A percentile compares a stretch with the other conserved stretches of the same genome.
Evolutionary conservation across 1,140 invertebrate genomes (phyloP).

Genomic region (Anthonomus grandis): DNA sequence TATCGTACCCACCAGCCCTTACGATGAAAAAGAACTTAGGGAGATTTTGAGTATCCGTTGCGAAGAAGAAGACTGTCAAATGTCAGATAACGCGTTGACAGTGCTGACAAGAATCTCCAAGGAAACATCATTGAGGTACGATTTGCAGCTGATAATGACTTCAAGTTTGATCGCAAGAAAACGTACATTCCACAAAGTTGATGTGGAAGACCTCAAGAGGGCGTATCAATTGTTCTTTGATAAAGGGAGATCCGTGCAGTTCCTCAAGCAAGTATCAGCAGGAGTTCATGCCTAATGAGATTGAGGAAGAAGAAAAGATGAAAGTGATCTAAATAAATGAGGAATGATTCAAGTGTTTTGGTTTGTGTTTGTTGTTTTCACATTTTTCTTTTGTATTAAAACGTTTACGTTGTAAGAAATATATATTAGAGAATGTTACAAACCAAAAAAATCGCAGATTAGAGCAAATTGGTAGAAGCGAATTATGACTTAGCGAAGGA

Average conservation of each 20-base stretch:
- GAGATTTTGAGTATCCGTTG: slow-evolving; percentile 81
- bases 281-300: slow-evolving; percentile 88
- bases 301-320: slow-evolving; percentile 24
- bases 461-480: no score
- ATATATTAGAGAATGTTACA: no score
- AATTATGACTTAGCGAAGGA: no score
- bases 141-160: slow-evolving; percentile 97
- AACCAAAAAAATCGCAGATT: no score
- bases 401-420: no score
- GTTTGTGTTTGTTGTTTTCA: no score
- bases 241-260: slow-evolving; percentile 87
- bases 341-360: not conserved
- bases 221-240: slow-evolving; percentile 95
- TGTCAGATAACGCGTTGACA: slow-evolving; percentile 86
- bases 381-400: no score
- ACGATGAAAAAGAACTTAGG: slow-evolving; percentile 84
- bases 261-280: slow-evolving; percentile 94
- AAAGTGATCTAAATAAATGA: slow-evolving; percentile 14
- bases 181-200: slow-evolving; percentile 81
- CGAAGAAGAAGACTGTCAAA: slow-evolving; percentile 97
- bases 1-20: slow-evolving; percentile 88
- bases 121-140: slow-evolving; percentile 92
- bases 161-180: slow-evolving; percentile 83
- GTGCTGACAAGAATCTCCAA: slow-evolving; percentile 90
- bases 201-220: slow-evolving; percentile 90